Conservation (phyloP, 1,140 invertebrate species). For the Cydia strobilella region DNA sequence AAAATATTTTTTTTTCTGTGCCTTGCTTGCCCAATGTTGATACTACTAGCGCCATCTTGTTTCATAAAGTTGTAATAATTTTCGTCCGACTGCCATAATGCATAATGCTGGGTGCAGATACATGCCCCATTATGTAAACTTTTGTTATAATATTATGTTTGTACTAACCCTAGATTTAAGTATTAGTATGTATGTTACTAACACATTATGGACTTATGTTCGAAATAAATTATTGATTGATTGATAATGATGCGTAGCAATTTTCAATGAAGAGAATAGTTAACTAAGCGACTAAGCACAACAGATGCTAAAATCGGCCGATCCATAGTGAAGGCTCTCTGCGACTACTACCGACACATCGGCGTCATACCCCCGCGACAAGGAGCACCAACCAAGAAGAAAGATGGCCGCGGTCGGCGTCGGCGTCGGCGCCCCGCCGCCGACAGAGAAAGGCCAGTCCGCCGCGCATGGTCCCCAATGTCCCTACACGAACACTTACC, state of each 20-base stretch:
- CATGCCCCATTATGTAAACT: too few relatives aligned
- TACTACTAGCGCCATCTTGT: constrained; percentile 16
- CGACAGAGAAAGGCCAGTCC: constrained; percentile 59
- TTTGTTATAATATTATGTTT: too few relatives aligned
- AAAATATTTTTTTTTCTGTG: too few relatives aligned
- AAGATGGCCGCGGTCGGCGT: constrained; percentile 52
- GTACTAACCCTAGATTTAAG: too few relatives aligned
- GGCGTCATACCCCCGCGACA: constrained; percentile 64
- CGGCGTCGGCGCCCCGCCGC: constrained; percentile 53
- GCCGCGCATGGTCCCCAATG: not conserved
- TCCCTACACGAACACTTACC: constrained; percentile 24
- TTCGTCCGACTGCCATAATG: too few relatives aligned
- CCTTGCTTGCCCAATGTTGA: too few relatives aligned
- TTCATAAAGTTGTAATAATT: too few relatives aligned
- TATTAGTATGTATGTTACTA: too few relatives aligned
- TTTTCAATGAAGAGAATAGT: not conserved
- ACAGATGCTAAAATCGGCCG: constrained; percentile 68
- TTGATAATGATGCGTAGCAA: too few relatives aligned
- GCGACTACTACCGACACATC: constrained; percentile 70
- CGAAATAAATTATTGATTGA: too few relatives aligned
- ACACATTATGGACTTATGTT: too few relatives aligned
- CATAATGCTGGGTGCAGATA: too few relatives aligned
- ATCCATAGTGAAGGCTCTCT: constrained; percentile 65
- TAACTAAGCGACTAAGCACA: not conserved
- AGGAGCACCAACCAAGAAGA: constrained; percentile 52